A percentile compares a stretch with the other conserved stretches of the same genome.
Evolutionary conservation across 2,888 invertebrate genomes (phyloP).

Genomic region (Luperina testacea): DNA sequence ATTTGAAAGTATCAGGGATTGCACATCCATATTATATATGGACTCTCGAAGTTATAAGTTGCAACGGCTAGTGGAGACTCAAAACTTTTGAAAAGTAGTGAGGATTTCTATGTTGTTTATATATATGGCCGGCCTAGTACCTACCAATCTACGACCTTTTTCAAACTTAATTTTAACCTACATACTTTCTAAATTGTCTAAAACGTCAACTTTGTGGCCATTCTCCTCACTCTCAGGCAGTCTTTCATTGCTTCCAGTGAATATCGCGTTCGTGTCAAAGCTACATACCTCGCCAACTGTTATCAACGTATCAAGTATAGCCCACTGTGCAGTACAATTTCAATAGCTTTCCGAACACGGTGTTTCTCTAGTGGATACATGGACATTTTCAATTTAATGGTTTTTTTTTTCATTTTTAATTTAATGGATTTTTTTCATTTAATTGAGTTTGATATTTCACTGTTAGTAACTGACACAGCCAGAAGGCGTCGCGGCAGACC

Average conservation of each 20-base stretch:
- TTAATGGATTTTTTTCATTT: too few species aligned
- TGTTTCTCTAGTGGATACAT: slow-evolving; percentile 11
- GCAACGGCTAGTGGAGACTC: not conserved
- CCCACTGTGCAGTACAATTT: slow-evolving; percentile 23
- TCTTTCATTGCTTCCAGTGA: slow-evolving; percentile 42
- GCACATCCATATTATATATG: not conserved
- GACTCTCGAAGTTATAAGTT: not conserved
- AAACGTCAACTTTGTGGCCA: not conserved
- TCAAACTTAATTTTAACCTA: not conserved
- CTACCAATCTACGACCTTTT: not conserved
- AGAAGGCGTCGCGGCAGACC: too few species aligned
- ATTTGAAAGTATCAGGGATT: not conserved
- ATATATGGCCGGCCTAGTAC: not conserved
- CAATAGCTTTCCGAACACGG: slow-evolving; percentile 15
- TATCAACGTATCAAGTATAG: slow-evolving; percentile 9
- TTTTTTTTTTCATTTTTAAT: too few species aligned
- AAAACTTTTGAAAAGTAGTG: not conserved
- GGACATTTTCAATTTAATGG: not conserved
- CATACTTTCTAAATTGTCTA: not conserved
- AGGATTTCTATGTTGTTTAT: not conserved
- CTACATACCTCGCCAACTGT: slow-evolving; percentile 16
- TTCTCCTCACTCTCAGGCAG: slow-evolving; percentile 10
- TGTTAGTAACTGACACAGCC: not conserved
- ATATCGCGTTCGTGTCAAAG: slow-evolving; percentile 27
- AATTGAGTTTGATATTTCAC: not conserved